A percentile compares a stretch with the other conserved stretches of the same genome.
These are phyloP conservation scores for Helicolenus hilgendorfi DNA, from an alignment of 2,797 vertebrate genomes.

Conservation along the genomic window DNA sequence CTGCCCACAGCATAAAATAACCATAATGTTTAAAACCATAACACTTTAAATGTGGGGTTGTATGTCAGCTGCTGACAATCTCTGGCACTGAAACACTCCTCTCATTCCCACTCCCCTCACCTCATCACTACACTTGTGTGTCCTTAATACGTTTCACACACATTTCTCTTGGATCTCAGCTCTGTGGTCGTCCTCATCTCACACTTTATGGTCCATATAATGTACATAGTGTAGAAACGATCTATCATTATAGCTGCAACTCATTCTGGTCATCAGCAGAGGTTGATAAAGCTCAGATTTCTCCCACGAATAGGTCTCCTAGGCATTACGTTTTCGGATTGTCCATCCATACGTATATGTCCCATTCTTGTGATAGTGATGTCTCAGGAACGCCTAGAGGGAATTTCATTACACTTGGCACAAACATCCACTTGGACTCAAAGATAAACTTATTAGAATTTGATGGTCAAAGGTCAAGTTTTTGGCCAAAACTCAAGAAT, in stretches of 20 bases:
- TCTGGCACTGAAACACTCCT: neutral
- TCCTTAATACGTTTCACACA: neutral
- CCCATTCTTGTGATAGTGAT: no score
- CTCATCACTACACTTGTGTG: neutral
- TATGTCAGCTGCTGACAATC: slow-evolving; percentile 7
- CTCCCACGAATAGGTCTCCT: no score
- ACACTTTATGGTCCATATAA: neutral
- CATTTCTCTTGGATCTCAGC: neutral
- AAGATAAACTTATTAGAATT: rapidly evolving
- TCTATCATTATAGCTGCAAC: neutral
- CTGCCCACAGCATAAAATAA: slow-evolving; percentile 1
- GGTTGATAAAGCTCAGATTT: neutral
- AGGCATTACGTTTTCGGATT: no score
- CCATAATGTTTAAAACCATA: neutral
- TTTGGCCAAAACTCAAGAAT: neutral
- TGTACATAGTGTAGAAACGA: neutral
- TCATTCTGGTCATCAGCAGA: neutral
- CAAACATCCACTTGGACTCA: neutral
- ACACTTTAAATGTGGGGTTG: neutral
- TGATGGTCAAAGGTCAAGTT: neutral
- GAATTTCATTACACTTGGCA: neutral
- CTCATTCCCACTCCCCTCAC: neutral
- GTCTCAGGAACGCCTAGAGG: no score
- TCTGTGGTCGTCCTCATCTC: neutral
- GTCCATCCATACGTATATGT: no score